phyloP scores from a whole-genome alignment of 1,140 invertebrate genomes.

The Scaptodrosophila lebanonensis region DNA sequence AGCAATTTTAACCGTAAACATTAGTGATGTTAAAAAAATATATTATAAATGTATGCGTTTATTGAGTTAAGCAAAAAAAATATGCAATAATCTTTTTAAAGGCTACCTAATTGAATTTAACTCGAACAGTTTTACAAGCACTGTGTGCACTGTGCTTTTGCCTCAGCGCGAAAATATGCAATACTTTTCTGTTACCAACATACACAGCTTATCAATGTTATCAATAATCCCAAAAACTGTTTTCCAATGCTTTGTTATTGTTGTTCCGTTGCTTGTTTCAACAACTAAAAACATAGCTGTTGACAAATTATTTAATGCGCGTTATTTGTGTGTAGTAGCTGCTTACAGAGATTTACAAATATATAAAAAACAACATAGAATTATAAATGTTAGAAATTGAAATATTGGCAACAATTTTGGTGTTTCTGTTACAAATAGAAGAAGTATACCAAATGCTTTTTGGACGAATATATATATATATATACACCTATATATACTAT shows the following conservation, averaged over 20 bases:
- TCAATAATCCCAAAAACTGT: conserved; percentile 21
- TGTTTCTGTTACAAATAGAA: too few species aligned
- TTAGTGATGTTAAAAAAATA: conserved; percentile 62
- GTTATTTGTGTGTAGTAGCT: conserved; percentile 11
- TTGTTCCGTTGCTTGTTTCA: conserved; percentile 47
- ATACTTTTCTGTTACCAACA: conserved; percentile 41
- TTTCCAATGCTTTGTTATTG: conserved; percentile 36
- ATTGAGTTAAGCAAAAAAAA: too few species aligned
- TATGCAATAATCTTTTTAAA: conserved; percentile 35
- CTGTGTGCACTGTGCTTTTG: conserved; percentile 9
- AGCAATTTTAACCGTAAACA: conserved; percentile 65
- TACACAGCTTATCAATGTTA: conserved; percentile 21
- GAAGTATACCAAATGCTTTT: conserved; percentile 44
- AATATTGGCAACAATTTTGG: too few species aligned
- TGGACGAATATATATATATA: conserved; percentile 39
- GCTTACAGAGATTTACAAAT: too few species aligned
- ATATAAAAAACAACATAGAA: too few species aligned
- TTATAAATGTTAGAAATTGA: too few species aligned
- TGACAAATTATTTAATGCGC: conserved; percentile 11
- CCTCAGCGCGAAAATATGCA: conserved; percentile 60
- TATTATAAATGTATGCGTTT: too few species aligned
- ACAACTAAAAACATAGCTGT: conserved; percentile 29
- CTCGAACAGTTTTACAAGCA: conserved; percentile 1
- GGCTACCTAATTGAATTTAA: conserved; percentile 10
- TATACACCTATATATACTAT: conserved; percentile 8